Base-by-base conservation (phyloP, 2,797 vertebrate species). In the Echiichthys vipera region DNA sequence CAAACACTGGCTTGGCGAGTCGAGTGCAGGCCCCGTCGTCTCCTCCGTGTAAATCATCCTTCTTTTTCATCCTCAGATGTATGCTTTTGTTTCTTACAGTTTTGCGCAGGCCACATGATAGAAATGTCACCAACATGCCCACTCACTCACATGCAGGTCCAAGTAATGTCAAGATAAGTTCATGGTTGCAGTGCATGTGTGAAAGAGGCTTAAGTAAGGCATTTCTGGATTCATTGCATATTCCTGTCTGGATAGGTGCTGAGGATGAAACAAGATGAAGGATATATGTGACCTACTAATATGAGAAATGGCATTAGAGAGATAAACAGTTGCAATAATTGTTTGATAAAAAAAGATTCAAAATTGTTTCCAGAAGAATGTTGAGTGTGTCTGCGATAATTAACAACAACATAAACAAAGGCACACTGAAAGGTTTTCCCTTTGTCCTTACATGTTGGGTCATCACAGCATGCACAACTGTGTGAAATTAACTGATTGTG, bases 401-500 rank as follows among this genome's bases (percentile, higher is more conserved):
- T 46, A 37, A n/a, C n/a, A n/a, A n/a, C n/a, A 15, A 27, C 37
- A 50, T 67, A 49, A 34, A 39, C 39, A 25, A n/a, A 57, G 8
- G 7, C 13, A 65, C 46, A 43, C 3, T 12, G 5, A 61, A 39
- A 66, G 5, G 18, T 14, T 37, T 47, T 30, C 34, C 2, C 4
- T 56, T 42, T n/a, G 36, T 55, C 11, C 27, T 59, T 37, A 25
- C 37, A 51, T 49, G 13, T 56, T 54, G 27, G 32, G 56, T 58
- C 46, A 61, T 45, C 34, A 40, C 29, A 42, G 27, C 43, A 0
- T 27, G 20, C 27, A 47, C 18, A 11, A 9, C 39, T 53, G 55
- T 63, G 54, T 51, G 66, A 62, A 24, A 69, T 71, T 47, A 80
- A 74, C 27, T 5, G 15, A 29, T 46, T 46, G 46, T 13, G 40